Conservation (phyloP, 2,888 invertebrate genomes). For the Spodoptera littoralis region DNA sequence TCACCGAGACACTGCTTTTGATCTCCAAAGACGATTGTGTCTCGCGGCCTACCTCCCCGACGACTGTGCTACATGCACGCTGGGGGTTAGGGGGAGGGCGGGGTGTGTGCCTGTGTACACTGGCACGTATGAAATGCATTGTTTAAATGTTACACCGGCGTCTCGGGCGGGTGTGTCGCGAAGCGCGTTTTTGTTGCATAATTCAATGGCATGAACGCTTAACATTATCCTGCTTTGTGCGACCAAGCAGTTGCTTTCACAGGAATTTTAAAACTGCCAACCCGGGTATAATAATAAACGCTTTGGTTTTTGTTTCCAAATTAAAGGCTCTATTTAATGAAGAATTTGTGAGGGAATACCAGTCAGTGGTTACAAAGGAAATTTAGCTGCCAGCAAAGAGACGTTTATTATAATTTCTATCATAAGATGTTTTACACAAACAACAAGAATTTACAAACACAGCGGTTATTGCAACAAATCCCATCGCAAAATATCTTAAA, state of each 20-base stretch:
- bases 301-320: constrained; percentile 57
- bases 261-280: constrained; percentile 66
- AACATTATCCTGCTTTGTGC: constrained; percentile 67
- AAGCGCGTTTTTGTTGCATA: constrained; percentile 71
- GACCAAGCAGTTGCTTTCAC: constrained; percentile 58
- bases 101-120: constrained; percentile 43
- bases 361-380: constrained; percentile 40
- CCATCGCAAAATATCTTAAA: constrained; percentile 14
- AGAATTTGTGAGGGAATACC: constrained; percentile 43
- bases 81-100: constrained; percentile 51
- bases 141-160: constrained; percentile 70
- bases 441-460: constrained; percentile 16
- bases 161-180: constrained; percentile 62
- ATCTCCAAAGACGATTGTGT: constrained; percentile 62
- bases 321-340: constrained; percentile 52
- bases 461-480: constrained; percentile 13
- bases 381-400: constrained; percentile 4
- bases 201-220: constrained; percentile 72
- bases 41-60: constrained; percentile 31
- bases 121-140: constrained; percentile 65
- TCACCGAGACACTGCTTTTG: constrained; percentile 64
- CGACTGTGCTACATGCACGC: constrained; percentile 43
- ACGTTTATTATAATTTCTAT: no score
- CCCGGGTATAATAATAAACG: constrained; percentile 45
- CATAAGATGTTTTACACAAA: not conserved